Conservation (phyloP, 92 coral and sea anemone species). For the Porites cylindrica region DNA sequence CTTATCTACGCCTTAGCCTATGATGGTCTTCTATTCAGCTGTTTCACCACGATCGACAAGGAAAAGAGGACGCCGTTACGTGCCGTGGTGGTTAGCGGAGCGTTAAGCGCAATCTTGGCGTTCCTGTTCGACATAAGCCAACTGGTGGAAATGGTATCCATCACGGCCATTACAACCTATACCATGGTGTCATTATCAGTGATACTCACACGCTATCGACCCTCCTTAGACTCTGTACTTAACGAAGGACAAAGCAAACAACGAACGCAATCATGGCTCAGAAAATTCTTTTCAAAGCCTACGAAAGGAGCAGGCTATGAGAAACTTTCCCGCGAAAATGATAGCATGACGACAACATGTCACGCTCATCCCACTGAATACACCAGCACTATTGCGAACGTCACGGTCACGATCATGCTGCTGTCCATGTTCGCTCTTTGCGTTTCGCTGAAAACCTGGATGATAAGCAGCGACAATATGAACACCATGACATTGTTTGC, state of each 20-base stretch:
- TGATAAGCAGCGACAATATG: constrained; percentile 15
- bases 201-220: constrained; percentile 82
- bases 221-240: constrained; percentile 44
- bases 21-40: constrained; percentile 83
- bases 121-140: constrained; percentile 67
- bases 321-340: constrained; percentile 28
- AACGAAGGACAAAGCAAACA: constrained; percentile 34
- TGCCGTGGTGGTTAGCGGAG: constrained; percentile 70
- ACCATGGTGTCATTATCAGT: constrained; percentile 83
- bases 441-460: constrained; percentile 49
- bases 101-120: constrained; percentile 66
- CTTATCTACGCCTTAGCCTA: constrained; percentile 85
- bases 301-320: constrained; percentile 35
- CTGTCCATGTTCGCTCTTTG: constrained; percentile 69
- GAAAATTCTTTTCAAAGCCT: constrained; percentile 19
- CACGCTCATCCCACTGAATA: constrained; percentile 34
- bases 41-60: constrained; percentile 64
- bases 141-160: constrained; percentile 76
- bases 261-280: constrained; percentile 55
- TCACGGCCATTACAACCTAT: constrained; percentile 67
- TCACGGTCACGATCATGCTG: constrained; percentile 61
- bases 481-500: constrained; percentile 53
- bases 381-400: constrained; percentile 57
- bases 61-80: constrained; percentile 73
- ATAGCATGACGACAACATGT: constrained; percentile 42